phyloP scores from a whole-genome alignment of 2,113 vertebrate species.

The Ivindomyrus marchei region DNA sequence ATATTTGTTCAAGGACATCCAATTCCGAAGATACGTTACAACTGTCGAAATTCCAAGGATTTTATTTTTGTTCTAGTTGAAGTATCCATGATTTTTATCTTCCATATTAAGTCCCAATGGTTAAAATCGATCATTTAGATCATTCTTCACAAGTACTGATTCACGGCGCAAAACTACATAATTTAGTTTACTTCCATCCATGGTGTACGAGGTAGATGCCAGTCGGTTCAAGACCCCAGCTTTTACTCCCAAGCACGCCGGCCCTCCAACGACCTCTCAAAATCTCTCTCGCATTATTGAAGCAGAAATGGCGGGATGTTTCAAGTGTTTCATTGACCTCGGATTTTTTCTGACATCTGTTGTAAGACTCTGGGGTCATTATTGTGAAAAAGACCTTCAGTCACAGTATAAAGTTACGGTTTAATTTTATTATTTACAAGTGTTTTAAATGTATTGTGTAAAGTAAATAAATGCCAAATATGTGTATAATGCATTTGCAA shows the following conservation, averaged over 20 bases:
- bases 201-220: slow-evolving; percentile 14
- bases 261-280: slow-evolving; percentile 33
- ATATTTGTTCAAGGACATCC: not conserved
- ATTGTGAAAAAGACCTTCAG: not conserved
- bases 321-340: slow-evolving; percentile 29
- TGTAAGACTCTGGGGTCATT: slow-evolving; percentile 14
- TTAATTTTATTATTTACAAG: not conserved
- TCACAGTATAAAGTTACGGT: not conserved
- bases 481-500: not conserved
- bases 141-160: slow-evolving; percentile 9
- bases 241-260: slow-evolving; percentile 22
- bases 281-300: slow-evolving; percentile 30
- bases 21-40: not conserved
- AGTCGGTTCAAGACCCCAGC: slow-evolving; percentile 27
- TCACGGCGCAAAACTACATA: slow-evolving; percentile 5
- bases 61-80: not conserved
- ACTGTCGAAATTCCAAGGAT: not conserved
- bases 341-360: slow-evolving; percentile 20
- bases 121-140: slow-evolving; percentile 13
- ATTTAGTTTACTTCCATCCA: slow-evolving; percentile 30
- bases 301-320: slow-evolving; percentile 23
- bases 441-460: not conserved
- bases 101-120: not conserved
- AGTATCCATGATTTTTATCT: not conserved
- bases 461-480: not conserved